Evolutionary conservation across 2,797 vertebrate species (phyloP).

Genomic region (Myiothlypis coronata): DNA sequence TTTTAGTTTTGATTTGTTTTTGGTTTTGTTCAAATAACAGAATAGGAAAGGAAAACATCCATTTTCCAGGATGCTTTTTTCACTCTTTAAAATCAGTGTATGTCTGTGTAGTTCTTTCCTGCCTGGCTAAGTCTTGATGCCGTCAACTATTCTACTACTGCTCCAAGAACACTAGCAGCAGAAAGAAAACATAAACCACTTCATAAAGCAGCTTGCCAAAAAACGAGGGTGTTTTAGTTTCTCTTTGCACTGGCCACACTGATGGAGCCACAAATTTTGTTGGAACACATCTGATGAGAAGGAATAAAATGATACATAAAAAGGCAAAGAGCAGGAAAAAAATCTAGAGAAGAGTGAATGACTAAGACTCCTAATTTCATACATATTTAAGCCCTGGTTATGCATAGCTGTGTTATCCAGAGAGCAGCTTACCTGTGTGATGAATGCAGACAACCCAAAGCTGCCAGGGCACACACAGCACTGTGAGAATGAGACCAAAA

Average conservation of each 20-base stretch:
- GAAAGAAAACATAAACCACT: neutral
- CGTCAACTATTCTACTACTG: neutral
- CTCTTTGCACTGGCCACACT: neutral
- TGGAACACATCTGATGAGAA: neutral
- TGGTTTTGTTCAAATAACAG: neutral
- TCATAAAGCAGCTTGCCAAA: neutral
- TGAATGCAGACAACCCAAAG: neutral
- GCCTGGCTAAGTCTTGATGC: neutral
- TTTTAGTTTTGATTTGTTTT: neutral
- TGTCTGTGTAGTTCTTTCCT: neutral
- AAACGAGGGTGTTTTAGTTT: neutral
- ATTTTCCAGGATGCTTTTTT: neutral
- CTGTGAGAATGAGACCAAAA: neutral
- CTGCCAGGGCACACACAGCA: neutral
- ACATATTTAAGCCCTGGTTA: neutral
- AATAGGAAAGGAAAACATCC: neutral
- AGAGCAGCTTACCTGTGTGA: neutral
- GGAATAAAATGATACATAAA: neutral
- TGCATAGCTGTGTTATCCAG: neutral
- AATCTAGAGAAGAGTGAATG: neutral
- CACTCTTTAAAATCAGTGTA: neutral
- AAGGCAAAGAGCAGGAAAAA: neutral
- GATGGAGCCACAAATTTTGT: neutral
- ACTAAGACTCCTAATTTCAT: neutral
- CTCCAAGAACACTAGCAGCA: neutral